Base-by-base conservation (phyloP, 2,888 invertebrate genomes). In the Palloptera scutellata region DNA sequence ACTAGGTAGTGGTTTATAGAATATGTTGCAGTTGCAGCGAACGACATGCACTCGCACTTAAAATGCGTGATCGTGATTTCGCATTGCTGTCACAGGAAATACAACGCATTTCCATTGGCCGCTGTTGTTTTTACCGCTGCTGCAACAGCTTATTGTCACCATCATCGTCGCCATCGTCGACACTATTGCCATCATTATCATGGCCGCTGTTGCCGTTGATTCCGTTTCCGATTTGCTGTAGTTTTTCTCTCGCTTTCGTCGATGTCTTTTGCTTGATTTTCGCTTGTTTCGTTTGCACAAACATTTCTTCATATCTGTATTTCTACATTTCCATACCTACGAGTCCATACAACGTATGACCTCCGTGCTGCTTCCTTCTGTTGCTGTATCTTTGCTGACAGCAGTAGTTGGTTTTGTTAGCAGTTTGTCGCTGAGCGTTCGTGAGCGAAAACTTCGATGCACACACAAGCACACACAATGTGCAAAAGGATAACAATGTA, bases 141-240 rank as follows among this genome's bases (percentile, higher is more conserved):
- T 65, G 70, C 72, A 43, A 20, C 42, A 45, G 62, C 12, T 48
- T 48, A 4, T 19, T 41, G 40, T 13, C 12, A 64, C 11, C 8
- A 57, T n/a, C 11, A 8, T 20, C 15, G 10, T 12, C 17, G 51
- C 60, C 15, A 9, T 15, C 15, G 20, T 20, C 30, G 42, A 61
- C 13, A 58, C 4, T 48, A 17, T 43, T 60, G 17, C 15, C 17
- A 52, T 51, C 59, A 54, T 61, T 52, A 55, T 40, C 65, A n/a
- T 55, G 20, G 42, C 40, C 58, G 42, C 54, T 64, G 61, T 64
- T 57, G 66, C 64, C 52, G 59, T 65, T 61, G 60, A 59, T 66
- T 71, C 69, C 69, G 66, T 62, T 67, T 64, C 68, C 70, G 59
- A 19, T 41, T 30, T 45, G 55, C 42, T 64, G 43, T 65, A 58